Evolutionary conservation across 1,140 invertebrate genomes (phyloP), one percentile per base, ranked within the genome.

Genomic region (Pseudobourletiella spinata): DNA sequence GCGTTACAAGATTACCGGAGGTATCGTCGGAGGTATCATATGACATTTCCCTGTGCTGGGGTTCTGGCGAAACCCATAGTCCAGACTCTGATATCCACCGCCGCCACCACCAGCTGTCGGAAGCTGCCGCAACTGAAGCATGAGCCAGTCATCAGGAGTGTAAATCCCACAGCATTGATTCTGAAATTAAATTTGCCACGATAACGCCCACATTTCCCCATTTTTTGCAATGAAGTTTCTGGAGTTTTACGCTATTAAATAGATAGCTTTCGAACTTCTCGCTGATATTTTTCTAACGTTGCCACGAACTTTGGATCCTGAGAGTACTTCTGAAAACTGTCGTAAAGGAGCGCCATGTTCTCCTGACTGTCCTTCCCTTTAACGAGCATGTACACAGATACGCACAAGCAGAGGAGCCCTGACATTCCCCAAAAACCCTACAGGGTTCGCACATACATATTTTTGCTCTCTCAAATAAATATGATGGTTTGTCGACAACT

Each of bases 91-190:
- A 43, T 35, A 58, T 1, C 60, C 55, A 15, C 59, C 64, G 6
- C 61, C 61, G 22, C 51, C 57, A 32, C 60, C 61, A 20, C 35
- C 57, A 30, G 8, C 42, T 18, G 24, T 51, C 2, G 20, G 4
- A n/a, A 18, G 11, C 1, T 26, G 14, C 58, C 59, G 30, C 11
- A 66, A 30, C 35, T 69, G 67, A 3, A 64, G 24, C 43, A 66
- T 51, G 6, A 70, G 26, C 68, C 68, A 70, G 44, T 70, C 68
- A 30, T 70, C 62, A 20, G 68, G 59, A n/a, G 64, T 64, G 43
- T 66, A 65, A 22, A 70, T 29, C 16, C 68, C 68, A 51, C 65
- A 66, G 20, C 65, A 70, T 25, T 35, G 55, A 22, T 65, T 55
- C 68, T 69, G 25, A 32, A 42, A 61, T 35, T 58, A 48, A 11